Base-by-base conservation (phyloP, 2,888 invertebrate genomes). In the Ornithoptera priamus region DNA sequence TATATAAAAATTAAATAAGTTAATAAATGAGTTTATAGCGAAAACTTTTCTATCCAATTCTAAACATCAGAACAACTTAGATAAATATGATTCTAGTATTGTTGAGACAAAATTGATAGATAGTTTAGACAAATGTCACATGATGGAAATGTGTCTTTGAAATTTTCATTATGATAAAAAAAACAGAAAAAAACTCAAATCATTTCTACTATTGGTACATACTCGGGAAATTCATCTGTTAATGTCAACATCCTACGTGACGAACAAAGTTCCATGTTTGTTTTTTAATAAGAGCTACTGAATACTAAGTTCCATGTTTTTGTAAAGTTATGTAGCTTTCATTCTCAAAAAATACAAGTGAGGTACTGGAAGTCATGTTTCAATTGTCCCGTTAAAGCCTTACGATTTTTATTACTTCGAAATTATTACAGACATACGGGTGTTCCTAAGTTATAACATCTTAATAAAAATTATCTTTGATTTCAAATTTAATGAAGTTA, bases 201-300 rank as follows among this genome's bases (percentile, higher is more conserved):
- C 3, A 18, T 30, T 22, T 60, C 24, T 18, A 18, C n/a, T 22
- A 60, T 60, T 36, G 36, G 24, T 22, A 22, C 22, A 22, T 22
- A 22, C 15, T 4, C 15, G 10, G 20, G 46, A 1, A 46, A 42
- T 39, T 67, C 67, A 68, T 68, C 50, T 60, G 64, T 64, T 50
- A 65, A 20, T 57, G 56, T 22, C 36, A 10, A 65, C 56, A 68
- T 17, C 17, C n/a, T 30, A 12, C 59, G 10, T 62, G 39, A 62
- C 15, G 20, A 56, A 63, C 59, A 68, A 59, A 64, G 36, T 39
- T 22, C 39, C 24, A n/a, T 57, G 57, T 65, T 57, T 57, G 46
- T 17, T 64, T 46, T 64, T 68, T 64, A 64, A 68, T 68, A 36
- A 66, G 46, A 39, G 59, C 63, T 17, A 63, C 46, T 56, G 24